Evolutionary conservation across 2,888 invertebrate species (phyloP).

Genomic region (Campopleginae sp.): DNA sequence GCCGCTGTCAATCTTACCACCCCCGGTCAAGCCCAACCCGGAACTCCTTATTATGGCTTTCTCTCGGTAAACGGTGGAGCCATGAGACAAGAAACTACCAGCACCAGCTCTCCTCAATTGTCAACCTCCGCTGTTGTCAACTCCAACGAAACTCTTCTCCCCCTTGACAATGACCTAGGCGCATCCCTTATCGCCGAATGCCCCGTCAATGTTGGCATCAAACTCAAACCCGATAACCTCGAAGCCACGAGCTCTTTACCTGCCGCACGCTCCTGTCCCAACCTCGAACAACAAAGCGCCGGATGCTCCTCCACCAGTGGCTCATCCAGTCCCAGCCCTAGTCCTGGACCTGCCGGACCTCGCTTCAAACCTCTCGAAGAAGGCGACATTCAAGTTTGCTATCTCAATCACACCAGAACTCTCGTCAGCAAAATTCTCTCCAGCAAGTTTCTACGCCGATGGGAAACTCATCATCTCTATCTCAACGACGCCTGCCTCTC

Average conservation of each 20-base stretch:
- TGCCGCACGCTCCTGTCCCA: constrained; percentile 84
- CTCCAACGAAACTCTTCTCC: constrained; percentile 57
- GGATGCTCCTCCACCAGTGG: constrained; percentile 85
- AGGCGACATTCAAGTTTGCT: constrained; percentile 90
- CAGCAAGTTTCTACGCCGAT: constrained; percentile 90
- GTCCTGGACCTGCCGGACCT: constrained; percentile 85
- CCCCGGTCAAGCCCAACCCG: constrained; percentile 52
- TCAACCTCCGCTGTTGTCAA: constrained; percentile 71
- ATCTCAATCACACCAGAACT: constrained; percentile 91
- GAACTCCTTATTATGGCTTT: constrained; percentile 83
- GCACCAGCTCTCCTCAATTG: constrained; percentile 82
- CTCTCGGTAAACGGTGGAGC: constrained; percentile 85
- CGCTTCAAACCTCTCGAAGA: constrained; percentile 90
- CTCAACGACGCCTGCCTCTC: constrained; percentile 89
- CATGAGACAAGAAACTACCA: constrained; percentile 83
- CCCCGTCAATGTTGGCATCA: constrained; percentile 51
- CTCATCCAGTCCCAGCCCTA: constrained; percentile 83
- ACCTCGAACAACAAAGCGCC: constrained; percentile 86
- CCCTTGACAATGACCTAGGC: constrained; percentile 52
- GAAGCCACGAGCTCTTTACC: constrained; percentile 82
- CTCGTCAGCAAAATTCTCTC: constrained; percentile 92
- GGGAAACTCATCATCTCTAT: constrained; percentile 91
- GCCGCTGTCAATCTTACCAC: constrained; percentile 83
- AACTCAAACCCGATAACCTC: constrained; percentile 75
- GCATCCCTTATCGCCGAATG: constrained; percentile 59